These are phyloP conservation scores for Drosophila yakuba DNA, from an alignment of 1,140 invertebrate genomes.

Conservation along the genomic window DNA sequence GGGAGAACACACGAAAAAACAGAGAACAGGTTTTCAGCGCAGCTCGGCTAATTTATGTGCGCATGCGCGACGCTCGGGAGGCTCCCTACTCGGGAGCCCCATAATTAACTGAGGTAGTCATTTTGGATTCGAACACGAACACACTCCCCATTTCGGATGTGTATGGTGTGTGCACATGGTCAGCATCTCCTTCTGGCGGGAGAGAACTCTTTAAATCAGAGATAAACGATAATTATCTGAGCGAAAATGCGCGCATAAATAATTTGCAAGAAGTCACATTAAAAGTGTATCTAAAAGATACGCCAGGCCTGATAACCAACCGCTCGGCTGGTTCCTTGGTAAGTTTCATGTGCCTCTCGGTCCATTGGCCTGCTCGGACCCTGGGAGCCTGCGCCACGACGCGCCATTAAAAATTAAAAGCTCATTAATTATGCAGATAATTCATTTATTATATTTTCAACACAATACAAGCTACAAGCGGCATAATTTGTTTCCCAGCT, in stretches of 20 bases:
- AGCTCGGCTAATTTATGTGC: constrained; percentile 75
- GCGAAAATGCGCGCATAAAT: constrained; percentile 84
- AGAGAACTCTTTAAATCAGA: constrained; percentile 79
- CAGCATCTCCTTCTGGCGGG: constrained; percentile 55
- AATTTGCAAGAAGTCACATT: constrained; percentile 84
- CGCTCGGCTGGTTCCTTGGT: constrained; percentile 5
- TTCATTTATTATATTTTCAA: constrained; percentile 84
- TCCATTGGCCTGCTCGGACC: constrained; percentile 23
- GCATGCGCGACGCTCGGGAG: constrained; percentile 69
- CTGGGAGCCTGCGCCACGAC: constrained; percentile 52
- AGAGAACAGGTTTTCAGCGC: constrained; percentile 58
- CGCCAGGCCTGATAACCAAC: constrained; percentile 62
- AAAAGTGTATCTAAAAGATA: constrained; percentile 84
- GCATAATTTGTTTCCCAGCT: constrained; percentile 74
- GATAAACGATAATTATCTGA: constrained; percentile 84
- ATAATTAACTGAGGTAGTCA: constrained; percentile 85
- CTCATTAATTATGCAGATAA: constrained; percentile 83
- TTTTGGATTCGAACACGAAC: constrained; percentile 75
- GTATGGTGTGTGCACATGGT: background rate
- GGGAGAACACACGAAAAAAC: background rate
- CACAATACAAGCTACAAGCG: constrained; percentile 59
- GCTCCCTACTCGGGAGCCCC: constrained; percentile 83
- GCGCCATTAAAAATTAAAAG: constrained; percentile 84
- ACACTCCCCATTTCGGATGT: constrained; percentile 14
- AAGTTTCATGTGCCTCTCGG: constrained; percentile 11